Evolutionary conservation across 2,797 vertebrate species (phyloP).

Genomic region (Protosalanx chinensis): DNA sequence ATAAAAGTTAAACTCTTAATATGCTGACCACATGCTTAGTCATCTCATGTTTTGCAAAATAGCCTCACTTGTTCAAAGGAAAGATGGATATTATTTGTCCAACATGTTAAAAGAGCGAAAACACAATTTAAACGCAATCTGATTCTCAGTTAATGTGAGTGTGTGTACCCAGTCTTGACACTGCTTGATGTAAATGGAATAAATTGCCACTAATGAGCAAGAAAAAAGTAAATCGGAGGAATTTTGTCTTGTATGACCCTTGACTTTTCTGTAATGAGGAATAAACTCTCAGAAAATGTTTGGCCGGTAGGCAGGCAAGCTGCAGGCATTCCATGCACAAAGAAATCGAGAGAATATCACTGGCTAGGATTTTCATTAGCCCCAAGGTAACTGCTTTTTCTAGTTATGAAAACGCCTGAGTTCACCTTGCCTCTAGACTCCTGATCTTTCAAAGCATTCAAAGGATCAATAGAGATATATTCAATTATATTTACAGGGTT

Average conservation of each 20-base stretch:
- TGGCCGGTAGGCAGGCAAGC: constrained; percentile 31
- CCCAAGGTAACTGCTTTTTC: background rate
- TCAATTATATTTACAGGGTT: background rate
- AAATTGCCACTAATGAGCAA: constrained; percentile 60
- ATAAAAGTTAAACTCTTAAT: background rate
- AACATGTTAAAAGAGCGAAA: too few species aligned
- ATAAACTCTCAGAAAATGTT: constrained; percentile 45
- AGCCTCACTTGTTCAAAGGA: background rate
- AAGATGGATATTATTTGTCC: too few species aligned
- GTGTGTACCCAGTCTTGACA: constrained; percentile 45
- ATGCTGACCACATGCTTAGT: background rate
- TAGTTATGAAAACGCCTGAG: background rate
- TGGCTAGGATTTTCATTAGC: constrained; percentile 7
- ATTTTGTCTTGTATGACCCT: constrained; percentile 25
- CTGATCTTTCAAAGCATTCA: background rate
- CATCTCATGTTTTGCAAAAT: background rate
- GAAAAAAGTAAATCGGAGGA: constrained; percentile 27
- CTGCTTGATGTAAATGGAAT: constrained; percentile 41
- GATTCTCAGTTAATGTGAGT: background rate
- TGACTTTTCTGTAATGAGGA: constrained; percentile 62
- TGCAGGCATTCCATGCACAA: constrained; percentile 39
- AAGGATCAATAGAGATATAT: background rate
- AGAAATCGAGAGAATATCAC: constrained; percentile 39
- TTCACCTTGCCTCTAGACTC: background rate
- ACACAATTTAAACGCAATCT: background rate